Conservation (phyloP, 2,888 invertebrate genomes). For the Sisyra terminalis region DNA sequence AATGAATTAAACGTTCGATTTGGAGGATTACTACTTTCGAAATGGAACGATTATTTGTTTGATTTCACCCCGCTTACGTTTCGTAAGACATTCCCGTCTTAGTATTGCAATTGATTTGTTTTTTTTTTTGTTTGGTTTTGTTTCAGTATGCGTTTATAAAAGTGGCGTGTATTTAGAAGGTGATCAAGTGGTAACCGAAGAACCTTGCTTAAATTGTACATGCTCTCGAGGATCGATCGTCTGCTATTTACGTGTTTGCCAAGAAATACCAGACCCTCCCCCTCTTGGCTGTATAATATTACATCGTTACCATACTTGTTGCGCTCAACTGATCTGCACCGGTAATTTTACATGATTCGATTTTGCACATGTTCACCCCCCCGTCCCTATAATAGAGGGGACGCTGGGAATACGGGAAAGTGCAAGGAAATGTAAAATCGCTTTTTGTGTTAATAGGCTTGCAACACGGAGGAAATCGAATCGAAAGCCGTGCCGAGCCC, state of each 20-base stretch:
- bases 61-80: too few relatives aligned
- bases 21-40: background rate
- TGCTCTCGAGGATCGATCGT: slow-evolving; percentile 55
- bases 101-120: background rate
- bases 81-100: too few relatives aligned
- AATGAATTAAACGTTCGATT: too few relatives aligned
- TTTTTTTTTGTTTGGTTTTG: slow-evolving; percentile 8
- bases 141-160: slow-evolving; percentile 54
- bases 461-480: slow-evolving; percentile 17
- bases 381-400: background rate
- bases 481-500: slow-evolving; percentile 21
- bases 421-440: too few relatives aligned
- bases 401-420: background rate
- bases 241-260: slow-evolving; percentile 63
- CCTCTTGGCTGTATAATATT: slow-evolving; percentile 56
- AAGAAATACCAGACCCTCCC: slow-evolving; percentile 54
- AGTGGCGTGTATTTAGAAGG: slow-evolving; percentile 50
- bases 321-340: slow-evolving; percentile 61
- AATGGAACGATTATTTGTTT: background rate
- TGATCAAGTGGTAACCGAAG: slow-evolving; percentile 44
- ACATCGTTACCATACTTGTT: slow-evolving; percentile 52
- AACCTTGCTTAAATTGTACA: slow-evolving; percentile 63
- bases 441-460: too few relatives aligned
- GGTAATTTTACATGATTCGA: slow-evolving; percentile 28
- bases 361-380: background rate